Evolutionary conservation across 2,113 vertebrate species (phyloP).

Genomic region (Carettochelys insculpta): DNA sequence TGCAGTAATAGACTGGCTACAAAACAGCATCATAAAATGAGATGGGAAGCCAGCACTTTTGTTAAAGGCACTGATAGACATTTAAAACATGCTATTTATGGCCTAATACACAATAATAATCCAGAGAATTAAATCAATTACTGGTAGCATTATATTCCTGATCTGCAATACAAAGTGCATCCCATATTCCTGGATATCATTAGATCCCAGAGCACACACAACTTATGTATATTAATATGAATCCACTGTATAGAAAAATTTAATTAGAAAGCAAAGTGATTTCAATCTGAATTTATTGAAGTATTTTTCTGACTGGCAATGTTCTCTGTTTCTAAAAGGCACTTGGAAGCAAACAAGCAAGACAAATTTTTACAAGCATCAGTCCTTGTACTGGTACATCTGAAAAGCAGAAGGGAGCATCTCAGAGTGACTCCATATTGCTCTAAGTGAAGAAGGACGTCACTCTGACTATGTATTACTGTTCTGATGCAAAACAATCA

Average conservation of each 20-base stretch:
- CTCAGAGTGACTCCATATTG: background rate
- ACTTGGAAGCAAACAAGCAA: constrained; percentile 28
- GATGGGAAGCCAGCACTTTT: constrained; percentile 13
- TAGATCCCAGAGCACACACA: background rate
- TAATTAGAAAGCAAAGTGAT: background rate
- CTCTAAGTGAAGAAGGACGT: background rate
- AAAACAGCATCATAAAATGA: background rate
- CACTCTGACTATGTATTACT: background rate
- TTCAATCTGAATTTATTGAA: background rate
- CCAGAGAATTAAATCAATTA: constrained; percentile 2
- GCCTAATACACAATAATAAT: constrained; percentile 20
- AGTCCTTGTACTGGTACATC: constrained; percentile 26
- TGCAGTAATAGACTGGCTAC: background rate
- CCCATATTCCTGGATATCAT: background rate
- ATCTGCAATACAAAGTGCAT: constrained; percentile 7
- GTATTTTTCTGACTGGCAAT: background rate
- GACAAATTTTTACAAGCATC: constrained; percentile 14
- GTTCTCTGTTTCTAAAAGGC: constrained; percentile 29
- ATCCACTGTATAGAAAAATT: background rate
- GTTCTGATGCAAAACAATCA: background rate
- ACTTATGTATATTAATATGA: background rate
- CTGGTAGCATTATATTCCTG: background rate
- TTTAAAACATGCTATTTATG: constrained; percentile 12
- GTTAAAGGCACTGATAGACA: constrained; percentile 31
- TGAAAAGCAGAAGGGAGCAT: constrained; percentile 42